Evolutionary conservation across 2,888 invertebrate genomes (phyloP).

Genomic region (Erebia aethiops): DNA sequence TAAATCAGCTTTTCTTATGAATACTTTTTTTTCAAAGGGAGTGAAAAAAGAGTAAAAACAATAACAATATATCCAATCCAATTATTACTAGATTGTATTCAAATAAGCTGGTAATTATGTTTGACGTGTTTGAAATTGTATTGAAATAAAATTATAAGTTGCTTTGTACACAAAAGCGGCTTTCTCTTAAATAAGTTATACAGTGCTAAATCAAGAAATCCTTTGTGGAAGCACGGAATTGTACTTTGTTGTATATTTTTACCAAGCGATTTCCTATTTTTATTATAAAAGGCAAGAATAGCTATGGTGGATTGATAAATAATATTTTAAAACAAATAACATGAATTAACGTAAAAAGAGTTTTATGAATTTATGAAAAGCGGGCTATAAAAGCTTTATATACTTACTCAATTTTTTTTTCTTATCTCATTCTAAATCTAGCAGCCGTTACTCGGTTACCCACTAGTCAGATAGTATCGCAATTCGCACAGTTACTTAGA

Average conservation of each 20-base stretch:
- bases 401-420: too few species aligned
- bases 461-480: conserved; percentile 6
- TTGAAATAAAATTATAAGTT: conserved; percentile 32
- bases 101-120: conserved; percentile 50
- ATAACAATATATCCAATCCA: conserved; percentile 44
- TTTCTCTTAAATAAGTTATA: conserved; percentile 8
- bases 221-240: conserved; percentile 17
- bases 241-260: background rate
- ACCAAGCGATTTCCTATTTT: background rate
- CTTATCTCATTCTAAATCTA: conserved; percentile 14
- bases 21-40: too few species aligned
- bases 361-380: background rate
- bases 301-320: too few species aligned
- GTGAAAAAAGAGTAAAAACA: conserved; percentile 2
- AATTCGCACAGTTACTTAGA: background rate
- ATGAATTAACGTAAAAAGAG: too few species aligned
- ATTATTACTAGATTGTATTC: conserved; percentile 47
- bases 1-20: too few species aligned
- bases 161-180: conserved; percentile 12
- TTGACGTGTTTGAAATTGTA: conserved; percentile 33
- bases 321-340: too few species aligned
- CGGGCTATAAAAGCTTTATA: too few species aligned
- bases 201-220: conserved; percentile 13
- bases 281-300: background rate
- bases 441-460: conserved; percentile 5